Percentiles rank a stretch among this genome's conserved stretches.
phyloP scores from a whole-genome alignment of 2,888 invertebrate species.

The Thereva unica region DNA sequence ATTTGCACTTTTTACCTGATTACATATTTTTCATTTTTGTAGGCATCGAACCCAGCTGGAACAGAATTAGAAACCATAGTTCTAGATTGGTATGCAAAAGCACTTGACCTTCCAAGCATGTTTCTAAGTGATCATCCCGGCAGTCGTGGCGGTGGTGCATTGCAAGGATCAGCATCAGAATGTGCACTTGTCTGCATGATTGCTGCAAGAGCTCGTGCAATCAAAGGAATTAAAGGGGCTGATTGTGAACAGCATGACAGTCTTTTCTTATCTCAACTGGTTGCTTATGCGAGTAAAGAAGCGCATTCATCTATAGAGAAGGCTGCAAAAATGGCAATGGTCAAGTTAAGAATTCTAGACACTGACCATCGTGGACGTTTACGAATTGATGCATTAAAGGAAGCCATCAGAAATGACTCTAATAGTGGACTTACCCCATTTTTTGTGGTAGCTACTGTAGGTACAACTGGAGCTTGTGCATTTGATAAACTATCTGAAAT shows the following conservation, averaged over 20 bases:
- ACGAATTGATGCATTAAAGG: constrained; percentile 65
- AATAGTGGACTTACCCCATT: constrained; percentile 78
- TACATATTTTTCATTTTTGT: constrained; percentile 41
- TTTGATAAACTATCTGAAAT: constrained; percentile 82
- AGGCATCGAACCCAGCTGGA: constrained; percentile 84
- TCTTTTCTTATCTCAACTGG: constrained; percentile 73
- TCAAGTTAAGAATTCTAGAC: constrained; percentile 71
- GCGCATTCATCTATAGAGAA: constrained; percentile 79
- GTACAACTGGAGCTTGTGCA: constrained; percentile 81
- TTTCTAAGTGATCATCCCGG: constrained; percentile 61
- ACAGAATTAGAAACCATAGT: constrained; percentile 85
- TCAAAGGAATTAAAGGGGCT: constrained; percentile 66
- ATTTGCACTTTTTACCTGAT: not conserved
- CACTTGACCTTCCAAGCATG: constrained; percentile 72
- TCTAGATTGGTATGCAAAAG: constrained; percentile 80
- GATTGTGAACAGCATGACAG: constrained; percentile 65
- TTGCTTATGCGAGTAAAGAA: constrained; percentile 75
- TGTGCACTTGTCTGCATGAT: constrained; percentile 78
- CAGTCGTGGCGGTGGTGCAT: constrained; percentile 74
- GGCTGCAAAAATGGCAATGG: constrained; percentile 76
- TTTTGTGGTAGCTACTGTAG: constrained; percentile 80
- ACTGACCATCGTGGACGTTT: constrained; percentile 71
- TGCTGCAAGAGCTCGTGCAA: constrained; percentile 74
- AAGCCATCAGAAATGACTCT: constrained; percentile 72
- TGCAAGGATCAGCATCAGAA: constrained; percentile 84